Percentiles rank a stretch among this genome's conserved stretches.
These are phyloP conservation scores for Theocolax elegans DNA, from an alignment of 1,140 invertebrate genomes.

Conservation along the genomic window DNA sequence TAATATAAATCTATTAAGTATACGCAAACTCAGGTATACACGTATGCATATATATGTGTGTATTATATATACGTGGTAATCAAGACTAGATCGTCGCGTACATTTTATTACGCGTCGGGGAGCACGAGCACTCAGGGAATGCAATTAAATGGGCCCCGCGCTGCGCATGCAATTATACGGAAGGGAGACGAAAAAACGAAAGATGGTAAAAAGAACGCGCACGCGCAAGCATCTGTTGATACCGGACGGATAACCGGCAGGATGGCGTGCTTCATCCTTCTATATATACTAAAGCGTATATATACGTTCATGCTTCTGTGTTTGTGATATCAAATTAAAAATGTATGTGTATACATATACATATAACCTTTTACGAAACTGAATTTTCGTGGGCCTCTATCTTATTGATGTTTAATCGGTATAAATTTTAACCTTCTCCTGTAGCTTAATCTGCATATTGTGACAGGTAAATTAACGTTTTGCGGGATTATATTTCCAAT, in stretches of 20 bases:
- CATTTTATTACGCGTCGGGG: background rate
- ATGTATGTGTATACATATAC: too few relatives aligned
- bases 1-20: conserved; percentile 7
- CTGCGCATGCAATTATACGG: conserved; percentile 8
- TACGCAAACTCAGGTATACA: background rate
- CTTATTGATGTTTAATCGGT: too few relatives aligned
- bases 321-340: too few relatives aligned
- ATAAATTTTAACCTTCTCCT: too few relatives aligned
- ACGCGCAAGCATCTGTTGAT: conserved; percentile 44
- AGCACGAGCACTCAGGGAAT: background rate
- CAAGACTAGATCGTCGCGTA: background rate
- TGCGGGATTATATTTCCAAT: too few relatives aligned
- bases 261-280: background rate
- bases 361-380: too few relatives aligned
- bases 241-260: conserved; percentile 33
- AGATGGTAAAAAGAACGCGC: background rate
- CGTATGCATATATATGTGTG: background rate
- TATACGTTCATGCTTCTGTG: too few relatives aligned
- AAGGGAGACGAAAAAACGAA: background rate
- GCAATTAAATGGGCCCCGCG: background rate
- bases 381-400: too few relatives aligned
- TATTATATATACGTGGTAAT: background rate
- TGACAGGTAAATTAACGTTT: background rate
- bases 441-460: background rate
- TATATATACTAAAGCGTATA: too few relatives aligned